phyloP scores from a whole-genome alignment of 2,113 vertebrate species.

The Heliornis fulica region DNA sequence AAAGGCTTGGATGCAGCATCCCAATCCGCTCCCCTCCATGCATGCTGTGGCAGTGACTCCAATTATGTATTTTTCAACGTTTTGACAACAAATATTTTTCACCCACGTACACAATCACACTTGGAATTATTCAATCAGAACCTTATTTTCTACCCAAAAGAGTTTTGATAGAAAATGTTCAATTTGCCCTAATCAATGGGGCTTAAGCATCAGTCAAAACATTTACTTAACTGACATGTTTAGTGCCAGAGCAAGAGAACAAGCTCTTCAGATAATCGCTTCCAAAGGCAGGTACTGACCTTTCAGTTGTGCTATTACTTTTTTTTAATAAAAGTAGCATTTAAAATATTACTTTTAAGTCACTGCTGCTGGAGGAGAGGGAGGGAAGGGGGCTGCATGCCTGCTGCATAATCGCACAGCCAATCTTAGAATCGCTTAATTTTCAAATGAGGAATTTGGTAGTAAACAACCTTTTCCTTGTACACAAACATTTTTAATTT shows the following conservation, averaged over 20 bases:
- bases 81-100: neutral
- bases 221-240: neutral
- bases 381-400: neutral
- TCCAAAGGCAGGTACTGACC: neutral
- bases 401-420: neutral
- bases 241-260: neutral
- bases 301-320: neutral
- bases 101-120: neutral
- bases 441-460: constrained; percentile 64
- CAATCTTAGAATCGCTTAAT: constrained; percentile 54
- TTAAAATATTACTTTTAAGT: neutral
- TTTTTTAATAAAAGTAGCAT: neutral
- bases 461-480: constrained; percentile 72
- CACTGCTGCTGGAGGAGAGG: neutral
- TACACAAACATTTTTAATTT: constrained; percentile 77
- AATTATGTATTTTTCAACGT: neutral
- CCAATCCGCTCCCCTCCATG: fast-evolving
- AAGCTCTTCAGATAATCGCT: neutral
- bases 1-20: neutral
- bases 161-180: neutral
- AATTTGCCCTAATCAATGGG: neutral
- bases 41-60: neutral
- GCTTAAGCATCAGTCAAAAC: constrained; percentile 3
- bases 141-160: constrained; percentile 1
- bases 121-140: constrained; percentile 2